Percentiles rank a stretch among this genome's conserved stretches.
These are phyloP conservation scores for Dugesia japonica DNA, from an alignment of 2,888 invertebrate genomes.

Conservation along the genomic window DNA sequence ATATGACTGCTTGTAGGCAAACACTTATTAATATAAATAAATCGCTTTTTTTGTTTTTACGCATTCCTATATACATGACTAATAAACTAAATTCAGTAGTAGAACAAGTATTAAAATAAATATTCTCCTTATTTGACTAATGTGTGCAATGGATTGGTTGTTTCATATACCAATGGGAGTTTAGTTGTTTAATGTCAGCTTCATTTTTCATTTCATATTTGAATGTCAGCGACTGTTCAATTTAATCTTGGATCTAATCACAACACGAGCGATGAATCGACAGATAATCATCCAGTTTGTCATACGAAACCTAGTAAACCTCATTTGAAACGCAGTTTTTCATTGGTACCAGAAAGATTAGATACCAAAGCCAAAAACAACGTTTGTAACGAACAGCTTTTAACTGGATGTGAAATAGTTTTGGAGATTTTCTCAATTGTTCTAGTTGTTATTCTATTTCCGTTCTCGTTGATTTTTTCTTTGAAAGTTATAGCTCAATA, in stretches of 20 bases:
- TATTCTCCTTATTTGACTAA: no score
- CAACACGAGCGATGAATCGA: slow-evolving; percentile 1
- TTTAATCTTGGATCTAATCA: slow-evolving; percentile 15
- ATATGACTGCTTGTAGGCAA: no score
- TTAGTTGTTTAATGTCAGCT: not conserved
- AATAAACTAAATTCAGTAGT: no score
- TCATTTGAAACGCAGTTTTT: slow-evolving; percentile 29
- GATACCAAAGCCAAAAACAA: slow-evolving; percentile 21
- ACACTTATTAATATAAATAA: no score
- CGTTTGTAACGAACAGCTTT: not conserved
- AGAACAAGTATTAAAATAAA: no score
- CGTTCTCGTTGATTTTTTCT: slow-evolving; percentile 30
- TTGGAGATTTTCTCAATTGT: slow-evolving; percentile 23
- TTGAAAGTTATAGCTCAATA: slow-evolving; percentile 74
- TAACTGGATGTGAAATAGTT: slow-evolving; percentile 29
- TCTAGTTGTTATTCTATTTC: slow-evolving; percentile 27
- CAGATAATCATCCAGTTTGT: not conserved
- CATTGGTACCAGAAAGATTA: slow-evolving; percentile 31
- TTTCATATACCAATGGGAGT: not conserved
- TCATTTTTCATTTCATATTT: not conserved
- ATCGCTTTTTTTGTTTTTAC: no score
- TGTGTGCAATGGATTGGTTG: not conserved
- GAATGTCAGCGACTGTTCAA: slow-evolving; percentile 3
- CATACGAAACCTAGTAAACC: not conserved
- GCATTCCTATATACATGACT: no score